These are phyloP conservation scores for Lampropteryx suffumata DNA, from an alignment of 2,888 invertebrate species.

Conservation along the genomic window DNA sequence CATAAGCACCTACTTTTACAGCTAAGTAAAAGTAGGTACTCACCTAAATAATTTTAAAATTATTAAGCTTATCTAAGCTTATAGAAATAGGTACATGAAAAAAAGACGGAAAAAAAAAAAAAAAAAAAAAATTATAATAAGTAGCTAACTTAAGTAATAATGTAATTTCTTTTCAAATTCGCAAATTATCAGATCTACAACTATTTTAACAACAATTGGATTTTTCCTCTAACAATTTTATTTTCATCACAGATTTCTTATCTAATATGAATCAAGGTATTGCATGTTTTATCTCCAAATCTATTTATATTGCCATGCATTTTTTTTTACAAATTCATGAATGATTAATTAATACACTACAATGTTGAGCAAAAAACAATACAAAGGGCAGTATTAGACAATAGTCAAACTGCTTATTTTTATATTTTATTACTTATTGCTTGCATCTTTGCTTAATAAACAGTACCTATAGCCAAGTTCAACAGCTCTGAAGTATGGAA, in stretches of 20 bases:
- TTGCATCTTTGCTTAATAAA: too few relatives aligned
- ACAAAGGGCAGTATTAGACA: too few relatives aligned
- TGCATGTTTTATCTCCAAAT: too few relatives aligned
- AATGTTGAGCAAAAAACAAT: constrained; percentile 15
- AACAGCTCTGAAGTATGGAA: too few relatives aligned
- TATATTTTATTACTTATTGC: too few relatives aligned
- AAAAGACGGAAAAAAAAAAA: background rate
- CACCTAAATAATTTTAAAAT: too few relatives aligned
- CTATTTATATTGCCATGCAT: constrained; percentile 12
- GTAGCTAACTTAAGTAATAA: background rate
- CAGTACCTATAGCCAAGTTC: too few relatives aligned
- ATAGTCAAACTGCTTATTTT: too few relatives aligned
- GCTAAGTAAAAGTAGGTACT: too few relatives aligned
- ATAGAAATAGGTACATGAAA: too few relatives aligned
- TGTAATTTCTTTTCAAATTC: constrained; percentile 32
- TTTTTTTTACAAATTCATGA: constrained; percentile 4
- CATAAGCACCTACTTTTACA: too few relatives aligned
- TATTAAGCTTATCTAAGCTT: too few relatives aligned
- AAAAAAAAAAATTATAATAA: background rate
- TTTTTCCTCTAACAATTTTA: constrained; percentile 40
- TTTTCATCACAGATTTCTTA: constrained; percentile 48
- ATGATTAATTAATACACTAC: background rate
- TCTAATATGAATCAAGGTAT: constrained; percentile 14
- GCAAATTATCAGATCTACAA: constrained; percentile 37
- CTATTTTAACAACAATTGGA: constrained; percentile 44